Conservation (phyloP, 2,797 vertebrate species). For the Artibeus lituratus region DNA sequence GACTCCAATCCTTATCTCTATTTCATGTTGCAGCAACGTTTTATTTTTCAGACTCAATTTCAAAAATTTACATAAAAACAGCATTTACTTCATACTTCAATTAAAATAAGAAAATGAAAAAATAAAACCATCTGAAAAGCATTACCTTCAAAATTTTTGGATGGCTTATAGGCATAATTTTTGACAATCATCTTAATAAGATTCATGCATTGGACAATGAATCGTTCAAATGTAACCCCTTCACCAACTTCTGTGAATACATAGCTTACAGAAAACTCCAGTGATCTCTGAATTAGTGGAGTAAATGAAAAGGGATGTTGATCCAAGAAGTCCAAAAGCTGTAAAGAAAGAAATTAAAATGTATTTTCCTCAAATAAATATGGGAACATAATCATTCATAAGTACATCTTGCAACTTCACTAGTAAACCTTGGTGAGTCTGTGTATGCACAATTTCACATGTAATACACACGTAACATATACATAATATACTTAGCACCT, state of each 20-base stretch:
- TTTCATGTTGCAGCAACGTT: background rate
- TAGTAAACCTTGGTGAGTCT: background rate
- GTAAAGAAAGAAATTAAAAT: constrained; percentile 48
- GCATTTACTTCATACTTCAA: background rate
- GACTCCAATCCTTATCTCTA: background rate
- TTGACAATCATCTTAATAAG: constrained; percentile 99
- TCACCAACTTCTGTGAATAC: constrained; percentile 94
- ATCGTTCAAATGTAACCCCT: constrained; percentile 93
- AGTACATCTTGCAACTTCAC: background rate
- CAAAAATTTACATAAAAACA: constrained; percentile 4
- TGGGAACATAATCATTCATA: background rate
- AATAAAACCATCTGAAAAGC: constrained; percentile 1
- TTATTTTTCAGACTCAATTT: constrained; percentile 14
- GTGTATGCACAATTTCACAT: background rate
- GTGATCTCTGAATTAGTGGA: constrained; percentile 91
- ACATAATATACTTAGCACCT: background rate
- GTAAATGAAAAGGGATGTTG: constrained; percentile 94
- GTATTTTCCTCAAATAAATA: constrained; percentile 33
- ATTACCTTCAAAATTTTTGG: constrained; percentile 96
- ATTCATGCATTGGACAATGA: constrained; percentile 98
- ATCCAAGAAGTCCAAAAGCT: constrained; percentile 97
- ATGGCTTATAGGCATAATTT: constrained; percentile 95
- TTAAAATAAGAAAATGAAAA: constrained; percentile 9
- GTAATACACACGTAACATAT: background rate
- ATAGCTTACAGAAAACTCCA: constrained; percentile 96